Percentiles rank a stretch among this genome's conserved stretches.
Conservation (phyloP, 2,888 invertebrate genomes). For the Hesperia comma region DNA sequence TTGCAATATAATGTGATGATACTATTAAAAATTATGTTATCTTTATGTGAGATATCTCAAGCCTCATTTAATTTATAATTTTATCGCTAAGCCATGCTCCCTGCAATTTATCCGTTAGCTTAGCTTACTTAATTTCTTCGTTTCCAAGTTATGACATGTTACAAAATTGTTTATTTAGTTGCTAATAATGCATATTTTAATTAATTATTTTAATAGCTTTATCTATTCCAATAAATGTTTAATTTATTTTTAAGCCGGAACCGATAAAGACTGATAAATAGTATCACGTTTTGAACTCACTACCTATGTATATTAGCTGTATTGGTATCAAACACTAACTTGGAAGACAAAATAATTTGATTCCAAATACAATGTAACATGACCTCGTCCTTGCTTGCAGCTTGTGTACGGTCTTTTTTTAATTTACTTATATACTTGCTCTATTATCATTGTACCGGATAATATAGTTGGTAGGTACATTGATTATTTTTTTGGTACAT, state of each 20-base stretch:
- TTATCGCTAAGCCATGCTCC: conserved; percentile 1
- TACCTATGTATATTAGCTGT: not conserved
- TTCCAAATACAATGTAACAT: conserved; percentile 26
- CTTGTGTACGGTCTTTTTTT: conserved; percentile 31
- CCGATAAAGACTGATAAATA: conserved; percentile 23
- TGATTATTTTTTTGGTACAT: not conserved
- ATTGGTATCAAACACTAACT: conserved; percentile 13
- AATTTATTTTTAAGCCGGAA: conserved; percentile 23
- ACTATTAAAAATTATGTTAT: conserved; percentile 27
- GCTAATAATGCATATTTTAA: conserved; percentile 11
- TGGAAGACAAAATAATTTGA: conserved; percentile 33
- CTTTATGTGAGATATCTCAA: conserved; percentile 8
- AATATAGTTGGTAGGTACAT: not conserved
- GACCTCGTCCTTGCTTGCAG: conserved; percentile 34
- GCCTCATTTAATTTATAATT: conserved; percentile 26
- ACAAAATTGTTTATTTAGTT: not conserved
- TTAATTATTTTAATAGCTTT: conserved; percentile 5
- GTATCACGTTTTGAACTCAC: conserved; percentile 27
- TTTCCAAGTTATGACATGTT: conserved; percentile 1
- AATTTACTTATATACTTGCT: conserved; percentile 13
- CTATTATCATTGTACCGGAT: not conserved
- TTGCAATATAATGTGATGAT: conserved; percentile 30
- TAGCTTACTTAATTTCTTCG: conserved; percentile 13
- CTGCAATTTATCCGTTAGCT: conserved; percentile 1
- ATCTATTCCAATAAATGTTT: conserved; percentile 3